phyloP scores from a whole-genome alignment of 2,888 invertebrate genomes.

The Monochamus alternatus region DNA sequence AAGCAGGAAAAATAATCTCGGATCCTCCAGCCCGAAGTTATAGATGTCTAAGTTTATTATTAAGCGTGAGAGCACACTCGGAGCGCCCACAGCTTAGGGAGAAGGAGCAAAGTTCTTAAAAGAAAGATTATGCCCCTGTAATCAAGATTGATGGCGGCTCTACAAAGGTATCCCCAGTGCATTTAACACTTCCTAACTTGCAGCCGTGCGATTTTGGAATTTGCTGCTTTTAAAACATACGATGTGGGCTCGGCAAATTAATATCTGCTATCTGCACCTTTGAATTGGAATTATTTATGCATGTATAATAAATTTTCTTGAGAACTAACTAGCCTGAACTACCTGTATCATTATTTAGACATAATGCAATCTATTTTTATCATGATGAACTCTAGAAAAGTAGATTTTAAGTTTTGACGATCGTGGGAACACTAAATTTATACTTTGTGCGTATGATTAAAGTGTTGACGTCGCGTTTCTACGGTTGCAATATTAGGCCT shows the following conservation, averaged over 20 bases:
- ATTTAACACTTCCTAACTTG: conserved; percentile 26
- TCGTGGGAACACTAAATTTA: too few relatives aligned
- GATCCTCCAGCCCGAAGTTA: conserved; percentile 2
- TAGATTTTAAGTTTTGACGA: too few relatives aligned
- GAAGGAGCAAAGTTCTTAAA: conserved; percentile 33
- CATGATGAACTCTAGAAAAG: too few relatives aligned
- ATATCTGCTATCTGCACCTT: background rate
- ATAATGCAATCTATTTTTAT: too few relatives aligned
- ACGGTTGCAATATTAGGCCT: too few relatives aligned
- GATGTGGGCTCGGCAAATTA: background rate
- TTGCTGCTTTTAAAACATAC: background rate
- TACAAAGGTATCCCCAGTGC: conserved; percentile 28
- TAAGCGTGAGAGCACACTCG: conserved; percentile 18
- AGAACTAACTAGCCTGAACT: background rate
- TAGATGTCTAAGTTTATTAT: conserved; percentile 28
- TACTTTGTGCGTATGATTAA: too few relatives aligned
- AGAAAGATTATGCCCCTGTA: conserved; percentile 35
- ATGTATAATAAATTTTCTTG: background rate
- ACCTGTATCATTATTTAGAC: too few relatives aligned
- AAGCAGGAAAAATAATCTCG: conserved; percentile 12
- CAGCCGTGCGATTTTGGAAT: conserved; percentile 1
- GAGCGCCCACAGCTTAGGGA: conserved; percentile 21
- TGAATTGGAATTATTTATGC: background rate
- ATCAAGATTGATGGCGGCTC: conserved; percentile 34
- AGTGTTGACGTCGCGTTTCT: too few relatives aligned